Percentiles rank a stretch among this genome's conserved stretches.
Evolutionary conservation across 2,888 invertebrate species (phyloP).

Genomic region (Heteromyza rotundicornis): DNA sequence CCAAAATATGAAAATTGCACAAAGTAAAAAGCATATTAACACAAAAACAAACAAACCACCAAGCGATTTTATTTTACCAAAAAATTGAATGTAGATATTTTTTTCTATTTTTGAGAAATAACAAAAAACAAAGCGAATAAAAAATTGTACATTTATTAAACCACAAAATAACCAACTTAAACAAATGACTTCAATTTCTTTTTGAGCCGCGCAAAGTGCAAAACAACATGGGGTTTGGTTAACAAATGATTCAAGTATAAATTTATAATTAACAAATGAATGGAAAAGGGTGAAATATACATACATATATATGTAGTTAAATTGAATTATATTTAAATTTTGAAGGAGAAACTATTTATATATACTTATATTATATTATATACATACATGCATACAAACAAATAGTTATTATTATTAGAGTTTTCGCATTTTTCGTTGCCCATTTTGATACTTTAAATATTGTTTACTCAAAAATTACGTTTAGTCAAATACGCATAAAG

Average conservation of each 20-base stretch:
- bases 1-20: slow-evolving; percentile 19
- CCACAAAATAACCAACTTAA: slow-evolving; percentile 5
- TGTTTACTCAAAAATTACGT: background rate
- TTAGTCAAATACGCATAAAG: slow-evolving; percentile 3
- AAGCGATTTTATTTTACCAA: background rate
- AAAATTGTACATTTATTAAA: background rate
- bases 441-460: background rate
- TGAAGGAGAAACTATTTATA: slow-evolving; percentile 31
- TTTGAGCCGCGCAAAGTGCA: slow-evolving; percentile 29
- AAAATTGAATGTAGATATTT: slow-evolving; percentile 14
- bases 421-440: no score
- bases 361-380: slow-evolving; percentile 15
- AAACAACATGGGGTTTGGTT: slow-evolving; percentile 13
- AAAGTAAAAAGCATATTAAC: slow-evolving; percentile 35
- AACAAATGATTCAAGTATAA: slow-evolving; percentile 15
- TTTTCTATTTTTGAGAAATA: slow-evolving; percentile 36
- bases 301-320: slow-evolving; percentile 33
- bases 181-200: slow-evolving; percentile 23
- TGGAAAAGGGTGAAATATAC: slow-evolving; percentile 4
- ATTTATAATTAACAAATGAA: background rate
- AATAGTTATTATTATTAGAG: background rate
- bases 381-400: slow-evolving; percentile 11
- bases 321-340: slow-evolving; percentile 33
- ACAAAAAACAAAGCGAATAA: background rate
- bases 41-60: slow-evolving; percentile 33